Percentiles rank a stretch among this genome's conserved stretches.
phyloP scores from a whole-genome alignment of 1,140 invertebrate species.

The Heliconius himera region DNA sequence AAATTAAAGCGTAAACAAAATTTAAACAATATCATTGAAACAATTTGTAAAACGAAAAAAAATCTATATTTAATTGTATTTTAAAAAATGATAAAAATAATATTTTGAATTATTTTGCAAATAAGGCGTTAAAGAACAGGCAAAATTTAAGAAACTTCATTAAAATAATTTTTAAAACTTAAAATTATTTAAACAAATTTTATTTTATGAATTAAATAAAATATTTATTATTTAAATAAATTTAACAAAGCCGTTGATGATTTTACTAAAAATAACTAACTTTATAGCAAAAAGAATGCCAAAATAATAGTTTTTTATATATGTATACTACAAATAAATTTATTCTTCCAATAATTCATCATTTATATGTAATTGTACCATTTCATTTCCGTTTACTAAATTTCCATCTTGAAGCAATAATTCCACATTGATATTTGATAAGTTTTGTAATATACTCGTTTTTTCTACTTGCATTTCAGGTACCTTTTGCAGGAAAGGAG shows the following conservation, averaged over 20 bases:
- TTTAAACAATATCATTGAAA: not conserved
- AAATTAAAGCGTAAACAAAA: not conserved
- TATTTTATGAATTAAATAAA: no score
- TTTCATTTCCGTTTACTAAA: conserved; percentile 47
- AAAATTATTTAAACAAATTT: not conserved
- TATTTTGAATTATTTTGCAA: no score
- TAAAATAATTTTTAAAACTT: not conserved
- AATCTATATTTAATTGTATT: not conserved
- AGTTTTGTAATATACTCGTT: conserved; percentile 37
- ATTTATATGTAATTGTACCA: conserved; percentile 53
- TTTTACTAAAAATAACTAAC: no score
- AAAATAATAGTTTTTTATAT: no score
- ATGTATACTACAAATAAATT: not conserved
- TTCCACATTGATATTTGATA: conserved; percentile 49
- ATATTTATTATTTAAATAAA: no score
- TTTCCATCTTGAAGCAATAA: conserved; percentile 47
- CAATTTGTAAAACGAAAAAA: not conserved
- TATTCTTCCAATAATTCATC: conserved; percentile 31
- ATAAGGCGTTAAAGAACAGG: not conserved
- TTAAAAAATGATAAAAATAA: not conserved
- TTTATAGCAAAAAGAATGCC: no score
- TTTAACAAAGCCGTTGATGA: no score
- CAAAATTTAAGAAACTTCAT: not conserved
- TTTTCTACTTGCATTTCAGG: not conserved
- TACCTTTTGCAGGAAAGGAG: not conserved